These are phyloP conservation scores for Desmophyllum pertusum DNA, from an alignment of 92 coral and sea anemone genomes.

Conservation along the genomic window DNA sequence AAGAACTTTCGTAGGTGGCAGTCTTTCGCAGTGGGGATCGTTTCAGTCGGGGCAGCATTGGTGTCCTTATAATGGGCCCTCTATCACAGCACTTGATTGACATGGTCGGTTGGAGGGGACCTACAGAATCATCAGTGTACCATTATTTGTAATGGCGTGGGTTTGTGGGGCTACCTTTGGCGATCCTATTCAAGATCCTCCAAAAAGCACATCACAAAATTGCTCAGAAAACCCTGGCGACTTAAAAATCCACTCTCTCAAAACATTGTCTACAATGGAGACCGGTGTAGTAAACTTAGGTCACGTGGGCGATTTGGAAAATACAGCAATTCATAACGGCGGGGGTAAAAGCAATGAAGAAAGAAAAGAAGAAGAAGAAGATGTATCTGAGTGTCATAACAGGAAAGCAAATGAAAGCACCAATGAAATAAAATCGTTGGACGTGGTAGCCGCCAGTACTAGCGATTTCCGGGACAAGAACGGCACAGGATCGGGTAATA, in stretches of 20 bases:
- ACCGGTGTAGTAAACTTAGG: too few relatives aligned
- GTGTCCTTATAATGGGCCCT: conserved; percentile 43
- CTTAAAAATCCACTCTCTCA: not conserved
- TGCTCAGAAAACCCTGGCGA: too few relatives aligned
- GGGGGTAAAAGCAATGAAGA: not conserved
- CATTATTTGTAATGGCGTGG: not conserved
- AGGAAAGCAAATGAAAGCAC: not conserved
- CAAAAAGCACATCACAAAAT: not conserved
- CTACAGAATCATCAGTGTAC: conserved; percentile 12
- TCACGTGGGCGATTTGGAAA: too few relatives aligned
- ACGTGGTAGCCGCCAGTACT: not conserved
- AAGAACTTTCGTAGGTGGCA: conserved; percentile 32
- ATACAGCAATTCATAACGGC: too few relatives aligned
- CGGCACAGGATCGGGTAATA: not conserved
- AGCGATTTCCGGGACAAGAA: too few relatives aligned
- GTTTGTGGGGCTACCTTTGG: not conserved
- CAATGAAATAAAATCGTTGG: not conserved
- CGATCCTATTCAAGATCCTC: not conserved
- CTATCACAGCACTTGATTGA: conserved; percentile 20
- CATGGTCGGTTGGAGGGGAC: conserved; percentile 32
- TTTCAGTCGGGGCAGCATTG: conserved; percentile 38
- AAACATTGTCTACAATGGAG: not conserved
- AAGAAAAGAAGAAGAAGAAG: not conserved
- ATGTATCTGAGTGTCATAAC: not conserved
- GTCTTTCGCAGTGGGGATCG: conserved; percentile 42